Evolutionary conservation across 2,113 vertebrate genomes (phyloP), one percentile per base, ranked within the genome.

Genomic region (Cyphomyrus plagiostoma): DNA sequence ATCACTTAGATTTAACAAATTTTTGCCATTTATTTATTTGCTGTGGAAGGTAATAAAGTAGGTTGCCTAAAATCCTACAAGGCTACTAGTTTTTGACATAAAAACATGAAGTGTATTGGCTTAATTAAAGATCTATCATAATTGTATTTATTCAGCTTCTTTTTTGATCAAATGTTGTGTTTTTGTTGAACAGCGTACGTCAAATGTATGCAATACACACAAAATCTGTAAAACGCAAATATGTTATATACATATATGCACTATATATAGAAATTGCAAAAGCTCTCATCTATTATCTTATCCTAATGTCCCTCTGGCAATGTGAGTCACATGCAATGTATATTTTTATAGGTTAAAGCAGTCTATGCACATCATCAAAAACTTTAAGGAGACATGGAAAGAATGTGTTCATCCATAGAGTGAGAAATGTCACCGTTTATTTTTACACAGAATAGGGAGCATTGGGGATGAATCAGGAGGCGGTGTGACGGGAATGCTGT

Each of bases 301-400:
- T 91, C 92, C 92, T 91, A 90, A 90, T 90, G 74, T 93, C 92
- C 89, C 91, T 91, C 91, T 80, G 92, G 91, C 93, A 89, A 88
- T 89, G 90, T 93, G 92, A 91, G 92, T 91, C 90, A 93, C 91
- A 92, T 91, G 93, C 92, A 92, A 91, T 93, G 92, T 93, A 91
- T 93, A 93, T 92, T 93, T 90, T 91, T 92, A 80, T 42, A 80
- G 17, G 35, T 4, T 80, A 42, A 80, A 42, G 15, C 35, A 80
- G 74, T 21, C 74, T 19, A 93, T 93, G 94, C 93, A 95, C 94
- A 94, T 96, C 94, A 96, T 95, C 93, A 95, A 95, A 94, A 95
- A 93, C 93, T 94, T 95, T 92, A 94, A 94, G 94, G 94, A 95
- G 95, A 95, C 94, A 93, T 94, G 94, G 93, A 95, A 94, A 94